A percentile compares a stretch with the other conserved stretches of the same genome.
phyloP scores from a whole-genome alignment of 1,140 invertebrate species.

The Pseudomyrmex gracilis region DNA sequence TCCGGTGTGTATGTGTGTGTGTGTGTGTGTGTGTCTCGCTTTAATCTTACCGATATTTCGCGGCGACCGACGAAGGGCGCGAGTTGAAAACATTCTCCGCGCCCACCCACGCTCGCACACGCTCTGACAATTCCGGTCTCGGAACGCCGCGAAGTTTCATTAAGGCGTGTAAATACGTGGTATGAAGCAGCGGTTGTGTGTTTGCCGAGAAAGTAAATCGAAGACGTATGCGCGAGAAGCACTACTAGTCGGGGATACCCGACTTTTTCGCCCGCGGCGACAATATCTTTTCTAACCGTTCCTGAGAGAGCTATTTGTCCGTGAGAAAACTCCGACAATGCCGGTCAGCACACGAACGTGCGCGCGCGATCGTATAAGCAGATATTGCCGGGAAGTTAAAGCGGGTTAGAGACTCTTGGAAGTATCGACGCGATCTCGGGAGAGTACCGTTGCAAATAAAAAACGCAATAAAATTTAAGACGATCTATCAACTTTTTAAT shows the following conservation, averaged over 20 bases:
- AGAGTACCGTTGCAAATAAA: slow-evolving; percentile 25
- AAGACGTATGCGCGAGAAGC: slow-evolving; percentile 26
- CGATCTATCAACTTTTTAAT: slow-evolving; percentile 11
- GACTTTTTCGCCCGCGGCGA: slow-evolving; percentile 46
- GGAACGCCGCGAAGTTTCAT: slow-evolving; percentile 31
- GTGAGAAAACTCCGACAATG: slow-evolving; percentile 41
- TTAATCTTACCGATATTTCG: slow-evolving; percentile 21
- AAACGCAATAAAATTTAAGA: slow-evolving; percentile 21
- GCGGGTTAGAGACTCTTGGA: slow-evolving; percentile 22
- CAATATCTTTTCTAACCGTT: slow-evolving; percentile 51
- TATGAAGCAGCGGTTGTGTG: slow-evolving; percentile 25
- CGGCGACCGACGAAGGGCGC: background rate
- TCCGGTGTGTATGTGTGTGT: background rate
- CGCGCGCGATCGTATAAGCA: slow-evolving; percentile 33
- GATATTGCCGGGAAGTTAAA: slow-evolving; percentile 42
- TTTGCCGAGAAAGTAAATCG: slow-evolving; percentile 58
- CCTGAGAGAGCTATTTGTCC: slow-evolving; percentile 51
- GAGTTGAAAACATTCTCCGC: no score
- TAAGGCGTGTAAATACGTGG: slow-evolving; percentile 49
- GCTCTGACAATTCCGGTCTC: background rate
- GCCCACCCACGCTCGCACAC: background rate
- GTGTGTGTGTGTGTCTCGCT: background rate
- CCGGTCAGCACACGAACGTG: background rate
- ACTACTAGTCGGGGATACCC: slow-evolving; percentile 10
- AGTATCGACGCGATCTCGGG: slow-evolving; percentile 13